phyloP scores from a whole-genome alignment of 1,140 invertebrate genomes.

The Drosophila malerkotliana region DNA sequence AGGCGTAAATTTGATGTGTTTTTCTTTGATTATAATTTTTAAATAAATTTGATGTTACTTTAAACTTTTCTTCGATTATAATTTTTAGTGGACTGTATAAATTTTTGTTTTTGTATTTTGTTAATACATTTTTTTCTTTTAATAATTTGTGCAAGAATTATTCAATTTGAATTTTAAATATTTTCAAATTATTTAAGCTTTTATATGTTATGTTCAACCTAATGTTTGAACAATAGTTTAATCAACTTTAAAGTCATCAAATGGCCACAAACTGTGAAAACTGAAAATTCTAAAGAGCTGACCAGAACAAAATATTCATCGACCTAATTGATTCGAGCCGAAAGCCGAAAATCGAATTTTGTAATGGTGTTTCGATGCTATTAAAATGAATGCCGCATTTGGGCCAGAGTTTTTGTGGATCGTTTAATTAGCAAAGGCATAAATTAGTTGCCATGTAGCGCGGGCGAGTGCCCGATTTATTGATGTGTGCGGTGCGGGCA shows the following conservation, averaged over 20 bases:
- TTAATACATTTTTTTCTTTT: no score
- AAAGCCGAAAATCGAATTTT: slow-evolving; percentile 45
- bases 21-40: no score
- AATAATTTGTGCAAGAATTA: no score
- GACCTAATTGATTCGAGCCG: slow-evolving; percentile 25
- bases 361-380: slow-evolving; percentile 34
- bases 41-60: no score
- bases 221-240: no score
- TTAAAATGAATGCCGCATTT: slow-evolving; percentile 53
- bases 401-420: slow-evolving; percentile 48
- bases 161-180: no score
- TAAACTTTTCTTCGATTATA: no score
- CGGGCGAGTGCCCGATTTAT: slow-evolving; percentile 49
- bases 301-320: slow-evolving; percentile 3
- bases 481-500: slow-evolving; percentile 38
- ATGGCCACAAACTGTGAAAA: neutral
- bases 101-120: no score
- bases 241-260: neutral
- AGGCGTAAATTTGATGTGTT: no score
- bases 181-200: no score
- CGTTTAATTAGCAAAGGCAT: slow-evolving; percentile 68
- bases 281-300: neutral
- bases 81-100: no score
- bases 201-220: no score
- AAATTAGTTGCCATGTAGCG: slow-evolving; percentile 56